Percentiles rank a stretch among this genome's conserved stretches.
Evolutionary conservation across 2,797 vertebrate species (phyloP).

Genomic region (Enteromius anoplus): DNA sequence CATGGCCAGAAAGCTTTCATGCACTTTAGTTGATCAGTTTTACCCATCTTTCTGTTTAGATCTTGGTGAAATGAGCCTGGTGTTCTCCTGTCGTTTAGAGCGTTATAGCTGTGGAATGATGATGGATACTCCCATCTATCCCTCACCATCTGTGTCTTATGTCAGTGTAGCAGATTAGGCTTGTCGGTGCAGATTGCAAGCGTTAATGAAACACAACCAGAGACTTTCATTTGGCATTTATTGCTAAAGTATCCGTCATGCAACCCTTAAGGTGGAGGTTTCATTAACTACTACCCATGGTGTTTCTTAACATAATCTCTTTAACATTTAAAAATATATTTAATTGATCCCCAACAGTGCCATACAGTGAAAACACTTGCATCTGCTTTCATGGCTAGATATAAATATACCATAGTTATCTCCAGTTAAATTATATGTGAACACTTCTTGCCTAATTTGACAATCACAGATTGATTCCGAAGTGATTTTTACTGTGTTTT

Average conservation of each 20-base stretch:
- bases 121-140: constrained; percentile 62
- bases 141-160: constrained; percentile 64
- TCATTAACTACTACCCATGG: neutral
- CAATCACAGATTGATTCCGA: neutral
- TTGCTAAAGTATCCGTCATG: constrained; percentile 65
- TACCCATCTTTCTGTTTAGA: constrained; percentile 6
- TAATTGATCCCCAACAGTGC: neutral
- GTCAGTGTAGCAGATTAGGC: constrained; percentile 64
- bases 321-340: neutral
- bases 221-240: constrained; percentile 70
- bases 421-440: neutral
- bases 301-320: neutral
- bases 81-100: constrained; percentile 51
- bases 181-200: constrained; percentile 61
- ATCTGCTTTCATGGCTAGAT: neutral
- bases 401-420: neutral
- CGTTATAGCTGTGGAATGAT: constrained; percentile 48
- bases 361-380: neutral
- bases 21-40: constrained; percentile 2
- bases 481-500: neutral
- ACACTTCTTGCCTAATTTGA: neutral
- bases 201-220: constrained; percentile 72
- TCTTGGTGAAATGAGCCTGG: constrained; percentile 17
- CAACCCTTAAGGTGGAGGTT: neutral
- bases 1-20: neutral